Evolutionary conservation across 2,113 vertebrate genomes (phyloP), one percentile per base, ranked within the genome.

Genomic region (Proterorhinus semilunaris): DNA sequence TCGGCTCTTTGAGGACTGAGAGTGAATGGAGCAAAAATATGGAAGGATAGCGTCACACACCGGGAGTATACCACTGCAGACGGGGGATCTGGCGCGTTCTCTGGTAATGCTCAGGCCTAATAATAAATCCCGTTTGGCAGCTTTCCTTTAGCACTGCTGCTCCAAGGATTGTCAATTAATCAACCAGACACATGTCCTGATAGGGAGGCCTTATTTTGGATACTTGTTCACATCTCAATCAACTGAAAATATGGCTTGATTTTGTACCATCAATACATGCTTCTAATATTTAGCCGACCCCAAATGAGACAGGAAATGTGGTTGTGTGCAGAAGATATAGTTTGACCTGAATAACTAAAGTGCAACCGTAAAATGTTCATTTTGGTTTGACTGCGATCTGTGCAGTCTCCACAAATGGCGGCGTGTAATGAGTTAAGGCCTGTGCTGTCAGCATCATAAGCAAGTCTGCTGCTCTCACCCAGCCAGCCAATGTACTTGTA

Each of bases 1-100:
- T 78, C 76, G 68, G 48, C 52, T 74, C 78, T 83, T 79, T 85
- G 80, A 85, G 83, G 80, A 77, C 65, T 5, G 53, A 58, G 58
- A 82, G 75, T 78, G 65, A 74, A 66, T 78, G 76, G 62, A 78
- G 67, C 74, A 78, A 76, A 36, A 81, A 78, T 78, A 82, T 63
- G 59, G 62, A 68, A 68, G 74, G 75, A 71, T 65, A 76, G 59
- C 52, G 69, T 71, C 65, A 79, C 57, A 72, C 71, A 69, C 65
- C 65, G 55, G 13, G 13, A 53, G 66, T 78, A 36, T 36, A 36
- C 51, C 45, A 55, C 71, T 72, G 66, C 68, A 72, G 15, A 64
- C 68, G 71, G 61, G n/a, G 44, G 16, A 44, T 13, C 36, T 16
- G 58, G 13, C 58, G 21, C 45, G 27, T 55, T 21, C 68, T 7